Evolutionary conservation across 2,797 vertebrate species (phyloP), one percentile per base, ranked within the genome.

Genomic region (Novumbra hubbsi): DNA sequence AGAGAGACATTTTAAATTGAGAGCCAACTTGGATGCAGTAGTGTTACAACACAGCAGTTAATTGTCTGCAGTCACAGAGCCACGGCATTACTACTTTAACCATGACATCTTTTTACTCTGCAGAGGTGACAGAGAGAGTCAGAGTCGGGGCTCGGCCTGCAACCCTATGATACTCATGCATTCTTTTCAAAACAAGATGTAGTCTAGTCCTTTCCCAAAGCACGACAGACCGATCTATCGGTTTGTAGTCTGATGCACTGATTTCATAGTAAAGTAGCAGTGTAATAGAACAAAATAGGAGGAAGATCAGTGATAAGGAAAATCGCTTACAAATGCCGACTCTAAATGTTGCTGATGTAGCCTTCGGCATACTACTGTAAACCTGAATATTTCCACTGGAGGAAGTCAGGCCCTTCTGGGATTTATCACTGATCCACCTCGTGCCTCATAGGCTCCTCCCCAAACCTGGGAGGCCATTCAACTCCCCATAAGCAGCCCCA

Each of bases 371-470:
- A 17, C 70, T 21, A 65, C 81, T 4, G 71, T 73, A 30, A 30
- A 65, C 63, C 63, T 17, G 27, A 28, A 65, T 30, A 30, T 17
- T 65, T 15, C 16, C 17, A 6, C 9, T 60, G 8, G 8, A 60
- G 66, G 65, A 55, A 83, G 70, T 71, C 68, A 14, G 62, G 74
- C 77, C 68, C 70, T 71, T 68, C 85, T 88, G 86, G 80, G 84
- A 91, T 90, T 87, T 85, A 88, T 91, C 88, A 87, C 82, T 30
- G 76, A 76, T 73, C 78, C 78, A 65, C 55, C 71, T 74, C 80
- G 71, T 68, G 71, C 79, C 76, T 80, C 24, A 3, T 64, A 4
- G 70, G 73, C 83, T 76, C 71, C 73, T 79, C 76, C 73, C 45
- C 8, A 17, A 84, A 81, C 85, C 83, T 82, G 78, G 70, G 81